These are phyloP conservation scores for Neoitamus cyanurus DNA, from an alignment of 2,888 invertebrate species.

Conservation along the genomic window DNA sequence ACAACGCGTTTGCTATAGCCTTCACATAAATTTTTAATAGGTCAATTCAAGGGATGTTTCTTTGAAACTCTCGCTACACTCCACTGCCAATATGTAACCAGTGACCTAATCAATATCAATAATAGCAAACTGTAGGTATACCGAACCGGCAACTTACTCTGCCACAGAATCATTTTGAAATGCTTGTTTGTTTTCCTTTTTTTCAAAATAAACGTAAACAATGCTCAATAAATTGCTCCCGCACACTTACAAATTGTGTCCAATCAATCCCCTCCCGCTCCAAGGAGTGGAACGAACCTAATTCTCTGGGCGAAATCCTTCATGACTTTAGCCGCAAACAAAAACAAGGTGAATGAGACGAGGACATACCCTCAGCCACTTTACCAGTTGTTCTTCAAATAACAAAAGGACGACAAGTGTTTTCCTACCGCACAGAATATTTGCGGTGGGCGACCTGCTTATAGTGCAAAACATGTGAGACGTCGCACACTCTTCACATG, in stretches of 20 bases:
- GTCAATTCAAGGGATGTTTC: no score
- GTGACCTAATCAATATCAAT: background rate
- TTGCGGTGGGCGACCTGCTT: conserved; percentile 11
- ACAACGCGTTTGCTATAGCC: no score
- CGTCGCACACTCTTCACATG: background rate
- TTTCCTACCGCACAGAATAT: conserved; percentile 8
- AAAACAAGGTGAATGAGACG: conserved; percentile 21
- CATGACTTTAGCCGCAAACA: background rate
- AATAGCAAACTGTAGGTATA: background rate
- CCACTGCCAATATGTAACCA: background rate
- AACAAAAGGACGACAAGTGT: conserved; percentile 18
- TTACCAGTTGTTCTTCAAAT: background rate
- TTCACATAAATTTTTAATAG: no score
- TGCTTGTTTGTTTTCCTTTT: background rate
- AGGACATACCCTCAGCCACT: background rate
- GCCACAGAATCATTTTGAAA: background rate
- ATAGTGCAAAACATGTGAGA: background rate
- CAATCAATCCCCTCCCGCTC: background rate
- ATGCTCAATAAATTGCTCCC: background rate
- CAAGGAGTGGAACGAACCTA: background rate
- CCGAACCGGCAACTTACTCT: background rate
- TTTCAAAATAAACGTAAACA: background rate
- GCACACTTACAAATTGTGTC: conserved; percentile 18
- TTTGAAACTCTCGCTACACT: no score
- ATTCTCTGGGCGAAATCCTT: background rate